Percentiles rank a stretch among this genome's conserved stretches.
Conservation (phyloP, 2,113 vertebrate genomes). For the Acinonyx jubatus region DNA sequence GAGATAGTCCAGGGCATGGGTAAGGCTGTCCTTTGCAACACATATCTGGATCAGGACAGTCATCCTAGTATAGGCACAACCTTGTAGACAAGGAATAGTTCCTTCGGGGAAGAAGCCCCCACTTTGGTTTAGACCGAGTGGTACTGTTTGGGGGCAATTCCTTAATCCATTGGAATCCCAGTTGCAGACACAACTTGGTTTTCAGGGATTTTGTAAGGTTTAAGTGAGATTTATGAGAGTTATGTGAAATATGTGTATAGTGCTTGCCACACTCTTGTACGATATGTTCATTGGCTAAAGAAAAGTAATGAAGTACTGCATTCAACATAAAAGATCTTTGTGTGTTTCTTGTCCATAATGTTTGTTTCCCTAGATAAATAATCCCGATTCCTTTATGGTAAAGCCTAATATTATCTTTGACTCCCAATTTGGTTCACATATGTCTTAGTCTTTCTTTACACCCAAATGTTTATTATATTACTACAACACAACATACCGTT, state of each 20-base stretch:
- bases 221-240: background rate
- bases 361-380: background rate
- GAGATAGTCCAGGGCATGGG: background rate
- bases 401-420: background rate
- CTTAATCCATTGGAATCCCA: background rate
- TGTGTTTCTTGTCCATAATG: background rate
- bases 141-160: background rate
- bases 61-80: background rate
- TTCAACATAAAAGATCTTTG: background rate
- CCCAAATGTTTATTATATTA: background rate
- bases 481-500: background rate
- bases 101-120: background rate
- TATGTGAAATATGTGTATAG: background rate
- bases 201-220: background rate
- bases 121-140: background rate
- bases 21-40: background rate
- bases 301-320: background rate
- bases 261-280: background rate
- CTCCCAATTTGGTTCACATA: background rate
- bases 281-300: background rate
- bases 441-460: background rate
- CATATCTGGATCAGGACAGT: background rate
- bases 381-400: background rate
- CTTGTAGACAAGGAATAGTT: background rate
- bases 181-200: background rate